These are phyloP conservation scores for Natrix natrix DNA, from an alignment of 2,797 vertebrate species.

Conservation along the genomic window DNA sequence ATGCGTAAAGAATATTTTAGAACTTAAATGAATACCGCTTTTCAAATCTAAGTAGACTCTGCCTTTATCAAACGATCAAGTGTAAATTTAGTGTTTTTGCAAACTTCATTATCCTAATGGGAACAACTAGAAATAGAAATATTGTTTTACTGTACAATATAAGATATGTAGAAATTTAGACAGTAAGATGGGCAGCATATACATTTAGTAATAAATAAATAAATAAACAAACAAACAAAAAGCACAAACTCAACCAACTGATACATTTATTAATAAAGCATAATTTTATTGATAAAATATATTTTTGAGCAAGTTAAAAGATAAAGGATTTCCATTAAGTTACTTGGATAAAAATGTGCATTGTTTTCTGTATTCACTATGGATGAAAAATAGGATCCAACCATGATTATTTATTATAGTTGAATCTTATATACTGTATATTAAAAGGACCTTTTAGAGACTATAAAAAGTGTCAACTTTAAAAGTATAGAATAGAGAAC, in stretches of 20 bases:
- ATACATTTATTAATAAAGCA: background rate
- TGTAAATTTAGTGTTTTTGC: background rate
- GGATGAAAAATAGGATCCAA: background rate
- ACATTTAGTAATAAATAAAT: background rate
- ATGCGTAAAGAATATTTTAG: background rate
- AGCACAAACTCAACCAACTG: background rate
- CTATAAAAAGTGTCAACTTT: background rate
- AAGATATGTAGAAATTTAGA: background rate
- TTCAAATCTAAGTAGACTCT: background rate
- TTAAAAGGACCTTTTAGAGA: background rate
- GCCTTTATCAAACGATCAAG: background rate
- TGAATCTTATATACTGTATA: background rate
- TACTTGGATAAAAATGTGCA: background rate
- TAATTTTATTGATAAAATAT: background rate
- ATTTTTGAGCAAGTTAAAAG: background rate
- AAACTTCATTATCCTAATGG: background rate
- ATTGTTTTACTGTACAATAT: background rate
- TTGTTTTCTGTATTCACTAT: background rate
- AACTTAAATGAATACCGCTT: slow-evolving; percentile 15
- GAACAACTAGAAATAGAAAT: slow-evolving; percentile 8
- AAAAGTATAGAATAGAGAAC: rapidly evolving
- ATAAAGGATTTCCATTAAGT: background rate
- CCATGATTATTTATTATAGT: background rate
- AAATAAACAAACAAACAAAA: background rate
- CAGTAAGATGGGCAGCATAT: background rate